Evolutionary conservation across 2,113 vertebrate species (phyloP).

Genomic region (Scartelaos histophorus): DNA sequence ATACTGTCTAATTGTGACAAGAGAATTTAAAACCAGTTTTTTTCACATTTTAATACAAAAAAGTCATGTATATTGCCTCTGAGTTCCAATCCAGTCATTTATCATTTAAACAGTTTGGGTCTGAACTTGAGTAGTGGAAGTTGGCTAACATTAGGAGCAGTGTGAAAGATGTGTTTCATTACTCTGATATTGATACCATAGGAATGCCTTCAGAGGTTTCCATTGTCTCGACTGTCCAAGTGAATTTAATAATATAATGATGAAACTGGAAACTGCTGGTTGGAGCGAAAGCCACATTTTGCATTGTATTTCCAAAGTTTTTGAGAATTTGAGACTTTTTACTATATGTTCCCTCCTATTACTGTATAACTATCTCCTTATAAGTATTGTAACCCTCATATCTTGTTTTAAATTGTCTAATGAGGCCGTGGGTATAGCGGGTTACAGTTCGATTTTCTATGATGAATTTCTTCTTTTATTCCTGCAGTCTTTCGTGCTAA

Average conservation of each 20-base stretch:
- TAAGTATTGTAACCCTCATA: background rate
- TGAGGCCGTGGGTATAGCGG: no score
- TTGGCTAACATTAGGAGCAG: background rate
- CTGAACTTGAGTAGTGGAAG: background rate
- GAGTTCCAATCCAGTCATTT: slow-evolving; percentile 38
- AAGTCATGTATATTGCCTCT: background rate
- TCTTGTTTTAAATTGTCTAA: no score
- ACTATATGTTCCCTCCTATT: no score
- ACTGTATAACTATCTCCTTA: background rate
- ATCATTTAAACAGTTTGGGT: slow-evolving; percentile 15
- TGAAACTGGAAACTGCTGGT: background rate
- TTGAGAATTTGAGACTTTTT: background rate
- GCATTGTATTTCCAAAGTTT: background rate
- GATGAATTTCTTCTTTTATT: no score
- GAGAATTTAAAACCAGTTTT: no score
- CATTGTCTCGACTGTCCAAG: background rate
- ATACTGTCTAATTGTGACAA: no score
- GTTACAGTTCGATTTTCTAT: no score
- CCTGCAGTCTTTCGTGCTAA: no score
- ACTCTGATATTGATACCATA: background rate
- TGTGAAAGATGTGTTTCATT: slow-evolving; percentile 5
- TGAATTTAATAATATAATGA: background rate
- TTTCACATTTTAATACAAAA: no score
- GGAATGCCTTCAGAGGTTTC: background rate
- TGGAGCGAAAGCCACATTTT: background rate